Evolutionary conservation across 2,888 invertebrate genomes (phyloP), one percentile per base, ranked within the genome.

Genomic region (Quadriops clusia): DNA sequence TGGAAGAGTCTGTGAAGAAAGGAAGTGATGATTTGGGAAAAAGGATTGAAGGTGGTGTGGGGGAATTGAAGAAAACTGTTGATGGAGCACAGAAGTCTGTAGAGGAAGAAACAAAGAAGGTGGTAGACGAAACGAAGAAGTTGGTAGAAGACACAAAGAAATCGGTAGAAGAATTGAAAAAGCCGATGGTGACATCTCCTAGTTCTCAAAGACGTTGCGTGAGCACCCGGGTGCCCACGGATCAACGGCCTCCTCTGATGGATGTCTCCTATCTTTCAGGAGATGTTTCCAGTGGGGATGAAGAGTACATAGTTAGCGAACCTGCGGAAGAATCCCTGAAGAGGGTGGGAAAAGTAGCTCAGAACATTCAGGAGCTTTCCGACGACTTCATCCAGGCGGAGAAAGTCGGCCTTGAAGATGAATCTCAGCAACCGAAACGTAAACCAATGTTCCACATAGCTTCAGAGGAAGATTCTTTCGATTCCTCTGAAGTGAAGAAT

Each of bases 381-480:
- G 25, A 7, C 16, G 23, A 32, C 9, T 17, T 29, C 8, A 13
- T 15, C 10, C 17, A 16, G 30, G n/a, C n/a, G n/a, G n/a, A n/a
- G 5, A 12, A 22, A 22, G 4, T 12, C 4, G 22, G n/a, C n/a
- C n/a, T n/a, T n/a, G n/a, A n/a, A n/a, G n/a, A 32, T n/a, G 28
- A 28, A 14, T 24, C 24, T 18, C 4, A 10, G 2, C 11, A 12
- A 6, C n/a, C n/a, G n/a, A 43, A 38, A 27, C 38, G 57, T 33
- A 60, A 58, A 44, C 60, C 64, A 6, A 43, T 64, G 32, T 66
- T 67, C 40, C 56, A 57, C 34, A 52, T 65, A 38, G 63, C 62
- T 43, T 65, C 64, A 7, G 62, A 60, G 43, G 63, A 61, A 18
- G 61, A 60, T 30, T 39, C 46, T n/a, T 27, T 37, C 12, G 42